A percentile compares a stretch with the other conserved stretches of the same genome.
Evolutionary conservation across 2,888 invertebrate species (phyloP).

Genomic region (Hirtodrosophila alboralis): DNA sequence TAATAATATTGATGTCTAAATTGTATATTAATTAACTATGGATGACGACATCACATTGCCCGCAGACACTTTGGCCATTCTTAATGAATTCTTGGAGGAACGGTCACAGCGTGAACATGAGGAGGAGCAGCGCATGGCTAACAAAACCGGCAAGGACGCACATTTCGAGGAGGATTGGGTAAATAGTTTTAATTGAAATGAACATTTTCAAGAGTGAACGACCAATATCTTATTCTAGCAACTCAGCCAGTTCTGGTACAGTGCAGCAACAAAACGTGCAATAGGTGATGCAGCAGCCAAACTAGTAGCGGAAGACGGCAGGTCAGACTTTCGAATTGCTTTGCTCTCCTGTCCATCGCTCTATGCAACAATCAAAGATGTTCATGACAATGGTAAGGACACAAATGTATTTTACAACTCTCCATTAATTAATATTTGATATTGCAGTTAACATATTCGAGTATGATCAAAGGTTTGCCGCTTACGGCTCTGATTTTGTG

Average conservation of each 20-base stretch:
- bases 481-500: slow-evolving; percentile 91
- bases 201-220: no score
- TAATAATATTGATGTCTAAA: slow-evolving; percentile 8
- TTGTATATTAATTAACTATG: slow-evolving; percentile 19
- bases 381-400: slow-evolving; percentile 52
- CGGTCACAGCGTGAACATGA: slow-evolving; percentile 87
- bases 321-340: slow-evolving; percentile 86
- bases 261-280: slow-evolving; percentile 89
- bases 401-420: no score
- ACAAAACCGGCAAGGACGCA: slow-evolving; percentile 84
- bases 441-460: slow-evolving; percentile 92
- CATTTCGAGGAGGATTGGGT: slow-evolving; percentile 94
- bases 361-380: slow-evolving; percentile 88
- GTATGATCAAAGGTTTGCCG: slow-evolving; percentile 92
- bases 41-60: slow-evolving; percentile 86
- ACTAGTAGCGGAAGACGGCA: slow-evolving; percentile 81
- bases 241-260: slow-evolving; percentile 99
- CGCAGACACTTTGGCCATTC: slow-evolving; percentile 88
- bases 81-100: slow-evolving; percentile 91
- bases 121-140: slow-evolving; percentile 82
- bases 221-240: slow-evolving; percentile 89
- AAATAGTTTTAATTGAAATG: no score
- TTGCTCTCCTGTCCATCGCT: slow-evolving; percentile 95
- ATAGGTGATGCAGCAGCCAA: slow-evolving; percentile 89
- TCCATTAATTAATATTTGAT: no score